Percentiles rank a stretch among this genome's conserved stretches.
Conservation (phyloP, 2,888 invertebrate genomes). For the Protonemura montana region DNA sequence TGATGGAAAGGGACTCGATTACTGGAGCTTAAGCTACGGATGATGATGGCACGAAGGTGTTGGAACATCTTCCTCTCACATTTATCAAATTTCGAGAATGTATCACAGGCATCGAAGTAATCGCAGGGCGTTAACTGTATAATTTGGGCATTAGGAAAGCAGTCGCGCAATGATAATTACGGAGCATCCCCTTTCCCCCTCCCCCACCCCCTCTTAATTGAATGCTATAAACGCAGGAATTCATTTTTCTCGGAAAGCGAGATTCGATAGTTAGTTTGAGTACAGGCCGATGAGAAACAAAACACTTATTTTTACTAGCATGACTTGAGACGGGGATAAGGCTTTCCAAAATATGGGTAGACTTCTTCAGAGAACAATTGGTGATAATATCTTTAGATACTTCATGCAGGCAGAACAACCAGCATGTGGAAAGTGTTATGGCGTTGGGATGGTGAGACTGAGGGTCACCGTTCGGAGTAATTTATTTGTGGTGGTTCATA, state of each 20-base stretch:
- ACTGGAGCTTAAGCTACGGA: neutral
- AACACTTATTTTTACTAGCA: neutral
- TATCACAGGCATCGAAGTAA: conserved; percentile 7
- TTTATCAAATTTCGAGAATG: conserved; percentile 24
- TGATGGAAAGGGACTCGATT: neutral
- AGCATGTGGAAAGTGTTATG: no score
- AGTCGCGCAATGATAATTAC: conserved; percentile 7
- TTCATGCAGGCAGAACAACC: no score
- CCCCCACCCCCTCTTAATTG: neutral
- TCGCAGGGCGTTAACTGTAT: conserved; percentile 7
- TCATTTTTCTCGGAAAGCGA: neutral
- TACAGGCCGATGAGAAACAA: neutral
- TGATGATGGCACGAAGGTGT: conserved; percentile 13
- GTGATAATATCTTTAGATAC: no score
- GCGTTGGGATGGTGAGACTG: no score
- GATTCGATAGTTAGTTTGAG: neutral
- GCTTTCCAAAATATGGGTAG: neutral
- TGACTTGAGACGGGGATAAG: neutral
- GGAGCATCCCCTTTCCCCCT: neutral
- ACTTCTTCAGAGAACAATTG: no score
- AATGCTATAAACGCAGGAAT: neutral
- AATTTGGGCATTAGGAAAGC: conserved; percentile 12
- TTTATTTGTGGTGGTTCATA: neutral
- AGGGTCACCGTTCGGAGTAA: neutral
- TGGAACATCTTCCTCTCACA: conserved; percentile 16